Evolutionary conservation across 1,140 invertebrate genomes (phyloP).

Genomic region (Camponotus vicinus): DNA sequence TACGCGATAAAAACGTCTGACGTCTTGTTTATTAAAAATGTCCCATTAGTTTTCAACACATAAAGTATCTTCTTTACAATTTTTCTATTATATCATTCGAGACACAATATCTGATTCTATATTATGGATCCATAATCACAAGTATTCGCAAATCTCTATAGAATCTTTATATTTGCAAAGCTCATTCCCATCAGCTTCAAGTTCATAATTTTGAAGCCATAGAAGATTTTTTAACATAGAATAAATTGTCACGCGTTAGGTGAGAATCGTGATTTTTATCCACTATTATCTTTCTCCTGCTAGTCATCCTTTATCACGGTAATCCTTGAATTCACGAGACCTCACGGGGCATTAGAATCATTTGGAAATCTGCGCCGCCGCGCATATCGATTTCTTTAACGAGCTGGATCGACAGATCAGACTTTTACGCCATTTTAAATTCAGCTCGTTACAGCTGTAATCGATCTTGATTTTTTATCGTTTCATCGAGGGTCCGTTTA

Average conservation of each 20-base stretch:
- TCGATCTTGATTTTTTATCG: slow-evolving; percentile 34
- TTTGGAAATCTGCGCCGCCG: not conserved
- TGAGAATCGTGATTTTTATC: not conserved
- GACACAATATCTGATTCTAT: not conserved
- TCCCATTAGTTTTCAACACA: too few species aligned
- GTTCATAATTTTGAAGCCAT: slow-evolving; percentile 26
- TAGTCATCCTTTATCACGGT: slow-evolving; percentile 17
- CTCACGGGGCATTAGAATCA: slow-evolving; percentile 9
- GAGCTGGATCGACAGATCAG: slow-evolving; percentile 29
- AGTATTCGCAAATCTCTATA: slow-evolving; percentile 18
- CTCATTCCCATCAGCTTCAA: not conserved
- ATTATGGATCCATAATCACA: not conserved
- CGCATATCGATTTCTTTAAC: slow-evolving; percentile 41
- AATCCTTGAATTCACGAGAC: slow-evolving; percentile 21
- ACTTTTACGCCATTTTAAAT: slow-evolving; percentile 59
- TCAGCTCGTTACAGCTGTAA: slow-evolving; percentile 60
- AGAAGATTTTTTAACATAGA: not conserved
- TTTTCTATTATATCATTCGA: slow-evolving; percentile 11
- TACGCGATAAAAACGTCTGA: not conserved
- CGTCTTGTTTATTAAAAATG: too few species aligned
- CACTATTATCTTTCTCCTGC: too few species aligned
- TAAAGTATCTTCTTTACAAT: not conserved
- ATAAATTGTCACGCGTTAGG: not conserved
- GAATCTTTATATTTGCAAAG: not conserved
- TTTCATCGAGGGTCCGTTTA: slow-evolving; percentile 11